Base-by-base conservation (phyloP, 2,113 vertebrate species). In the Bos taurus region DNA sequence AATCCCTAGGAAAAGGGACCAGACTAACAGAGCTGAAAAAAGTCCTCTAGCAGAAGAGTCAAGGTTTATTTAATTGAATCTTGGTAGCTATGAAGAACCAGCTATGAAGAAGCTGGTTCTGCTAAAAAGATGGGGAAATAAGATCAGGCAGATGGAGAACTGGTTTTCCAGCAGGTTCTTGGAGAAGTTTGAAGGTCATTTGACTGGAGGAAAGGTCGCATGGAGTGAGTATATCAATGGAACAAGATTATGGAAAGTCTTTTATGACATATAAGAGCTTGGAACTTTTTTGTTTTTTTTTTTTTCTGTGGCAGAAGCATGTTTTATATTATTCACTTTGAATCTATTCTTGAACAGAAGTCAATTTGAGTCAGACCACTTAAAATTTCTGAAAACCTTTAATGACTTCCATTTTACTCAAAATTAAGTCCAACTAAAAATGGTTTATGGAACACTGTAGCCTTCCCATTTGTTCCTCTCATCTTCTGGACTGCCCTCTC, bases 121-220 rank as follows among this genome's bases (percentile, higher is more conserved):
- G 74, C 46, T 57, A 5, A 91, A 57, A 52, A 57, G 43, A 82
- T 33, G 4, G 7, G 52, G 14, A 91, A 81, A 13, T 2, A 67
- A 54, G 36, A 57, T 5, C 12, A 30, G 14, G 40, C 0, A 9
- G 40, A 48, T 1, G 2, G 11, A 77, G 1, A 1, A 26, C 2
- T 3, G 11, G 7, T 17, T 74, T 85, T 5, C 25, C 7, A 19
- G 2, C 3, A 7, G 1, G 2, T 16, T 23, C 9, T 43, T 17
- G 48, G 21, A 10, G 26, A 25, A 15, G 7, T 71, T 54, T 54
- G 30, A 71, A 48, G 40, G 28, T n/a, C 25, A 57, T n/a, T 7
- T 40, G 7, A 19, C 6, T 67, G 6, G 2, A 4, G 13, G 4
- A 64, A 40, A 15, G 25, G 33, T 62, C 59, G 9, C 3, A 13